Base-by-base conservation (phyloP, 2,797 vertebrate species). In the Eulemur coronatus region DNA sequence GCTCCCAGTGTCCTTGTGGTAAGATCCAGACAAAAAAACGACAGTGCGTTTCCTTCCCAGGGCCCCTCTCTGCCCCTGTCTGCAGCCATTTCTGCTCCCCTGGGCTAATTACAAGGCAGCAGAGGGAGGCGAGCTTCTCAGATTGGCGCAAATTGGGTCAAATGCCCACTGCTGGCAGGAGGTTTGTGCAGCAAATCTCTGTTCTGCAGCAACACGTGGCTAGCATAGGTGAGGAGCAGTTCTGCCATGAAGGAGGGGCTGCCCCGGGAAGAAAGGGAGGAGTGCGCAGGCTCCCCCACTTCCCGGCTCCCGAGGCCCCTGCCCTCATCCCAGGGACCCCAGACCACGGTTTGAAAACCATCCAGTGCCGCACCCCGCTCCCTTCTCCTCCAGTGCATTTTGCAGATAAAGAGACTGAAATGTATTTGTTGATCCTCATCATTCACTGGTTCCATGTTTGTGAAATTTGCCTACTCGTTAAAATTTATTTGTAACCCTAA, bases 151-250 rank as follows among this genome's bases (percentile, higher is more conserved):
- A 2, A 9, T 0, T 0, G 28, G 38, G 38, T n/a, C 82, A n/a
- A 33, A 20, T 2, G 70, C 78, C 26, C 7, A 7, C 10, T 13
- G 4, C 73, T 35, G 38, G 63, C 50, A 18, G 57, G 70, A 20
- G 4, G 7, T 1, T 0, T 18, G 38, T 2, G 24, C 80, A 4
- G 6, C 8, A 28, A 10, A 38, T 13, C 43, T 10, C 0, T 2
- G 14, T 20, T 22, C 14, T 2, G 24, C 14, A n/a, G 43, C 12
- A 10, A 14, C 17, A 0, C 0, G 2, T 0, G 28, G 35, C 3
- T 5, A 17, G 9, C n/a, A n/a, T 5, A 8, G 43, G 24, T 7
- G 2, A 43, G 35, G 15, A 9, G 13, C 28, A 12, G 26, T 0
- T 55, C 35, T 65, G 72, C 10, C 15, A 22, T 1, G 43, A 48